Evolutionary conservation across 2,888 invertebrate species (phyloP).

Genomic region (Heliconius charithonia): DNA sequence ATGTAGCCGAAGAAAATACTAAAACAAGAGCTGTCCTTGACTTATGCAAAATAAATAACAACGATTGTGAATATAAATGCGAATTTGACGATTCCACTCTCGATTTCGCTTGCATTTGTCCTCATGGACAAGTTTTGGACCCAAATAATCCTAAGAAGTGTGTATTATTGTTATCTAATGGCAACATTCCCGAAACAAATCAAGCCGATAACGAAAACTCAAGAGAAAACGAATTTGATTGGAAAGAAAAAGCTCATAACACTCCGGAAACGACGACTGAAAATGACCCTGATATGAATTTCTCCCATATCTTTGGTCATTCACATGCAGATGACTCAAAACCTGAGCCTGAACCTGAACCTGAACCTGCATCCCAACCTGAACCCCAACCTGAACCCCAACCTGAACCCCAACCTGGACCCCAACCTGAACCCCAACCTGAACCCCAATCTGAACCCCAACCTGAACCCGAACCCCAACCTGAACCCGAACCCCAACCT

Average conservation of each 20-base stretch:
- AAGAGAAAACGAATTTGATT: conserved; percentile 59
- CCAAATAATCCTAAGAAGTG: conserved; percentile 74
- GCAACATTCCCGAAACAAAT: conserved; percentile 49
- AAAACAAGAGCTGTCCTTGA: conserved; percentile 81
- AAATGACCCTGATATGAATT: conserved; percentile 48
- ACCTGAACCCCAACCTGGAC: conserved; percentile 66
- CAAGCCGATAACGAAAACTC: conserved; percentile 52
- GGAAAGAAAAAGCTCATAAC: conserved; percentile 64
- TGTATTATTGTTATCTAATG: conserved; percentile 62
- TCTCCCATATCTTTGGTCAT: conserved; percentile 47
- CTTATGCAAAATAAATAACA: conserved; percentile 86
- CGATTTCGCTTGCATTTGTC: conserved; percentile 87
- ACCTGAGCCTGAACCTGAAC: conserved; percentile 63
- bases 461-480: conserved; percentile 53
- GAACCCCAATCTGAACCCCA: conserved; percentile 70
- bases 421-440: conserved; percentile 61
- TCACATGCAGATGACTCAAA: conserved; percentile 46
- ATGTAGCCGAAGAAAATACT: conserved; percentile 76
- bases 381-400: conserved; percentile 66
- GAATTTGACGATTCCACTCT: conserved; percentile 85
- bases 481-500: neutral
- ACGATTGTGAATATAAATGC: conserved; percentile 87
- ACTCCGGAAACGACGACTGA: conserved; percentile 52
- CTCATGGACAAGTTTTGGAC: conserved; percentile 75
- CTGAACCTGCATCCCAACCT: conserved; percentile 65